phyloP scores from a whole-genome alignment of 1,140 invertebrate species.

The Phortica variegata region DNA sequence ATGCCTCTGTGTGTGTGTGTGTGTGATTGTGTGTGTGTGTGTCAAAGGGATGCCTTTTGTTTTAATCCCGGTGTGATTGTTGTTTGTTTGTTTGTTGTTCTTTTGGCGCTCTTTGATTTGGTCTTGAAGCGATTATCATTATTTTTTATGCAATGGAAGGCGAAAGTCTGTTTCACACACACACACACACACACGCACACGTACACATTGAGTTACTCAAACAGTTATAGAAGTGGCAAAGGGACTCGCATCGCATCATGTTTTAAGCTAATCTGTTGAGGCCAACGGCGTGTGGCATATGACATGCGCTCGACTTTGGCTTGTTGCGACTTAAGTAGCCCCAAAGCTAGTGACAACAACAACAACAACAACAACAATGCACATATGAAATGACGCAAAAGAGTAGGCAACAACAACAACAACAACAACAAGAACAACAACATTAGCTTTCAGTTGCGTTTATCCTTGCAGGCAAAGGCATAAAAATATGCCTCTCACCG shows the following conservation, averaged over 20 bases:
- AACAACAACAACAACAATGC: neutral
- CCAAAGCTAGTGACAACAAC: neutral
- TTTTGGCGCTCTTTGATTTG: slow-evolving; percentile 14
- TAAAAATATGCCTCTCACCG: too few relatives aligned
- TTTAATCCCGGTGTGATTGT: too few relatives aligned
- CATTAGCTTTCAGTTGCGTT: too few relatives aligned
- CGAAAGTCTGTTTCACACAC: slow-evolving; percentile 19
- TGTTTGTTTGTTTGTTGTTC: neutral
- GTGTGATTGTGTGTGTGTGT: neutral
- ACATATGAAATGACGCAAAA: slow-evolving; percentile 28
- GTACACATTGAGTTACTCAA: slow-evolving; percentile 4
- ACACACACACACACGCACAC: slow-evolving; percentile 4
- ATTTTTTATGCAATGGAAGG: slow-evolving; percentile 51
- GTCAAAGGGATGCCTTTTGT: too few relatives aligned
- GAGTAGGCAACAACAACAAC: too few relatives aligned
- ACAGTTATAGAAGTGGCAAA: slow-evolving; percentile 5
- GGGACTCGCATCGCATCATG: too few relatives aligned
- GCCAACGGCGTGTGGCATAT: too few relatives aligned
- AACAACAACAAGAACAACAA: too few relatives aligned
- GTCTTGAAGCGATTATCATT: slow-evolving; percentile 52
- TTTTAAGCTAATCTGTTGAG: too few relatives aligned
- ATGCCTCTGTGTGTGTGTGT: slow-evolving; percentile 1
- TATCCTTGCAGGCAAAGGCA: too few relatives aligned
- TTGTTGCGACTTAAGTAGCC: slow-evolving; percentile 6
- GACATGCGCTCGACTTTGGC: too few relatives aligned